phyloP scores from a whole-genome alignment of 2,113 vertebrate genomes.

The Oxygymnocypris stewartii region DNA sequence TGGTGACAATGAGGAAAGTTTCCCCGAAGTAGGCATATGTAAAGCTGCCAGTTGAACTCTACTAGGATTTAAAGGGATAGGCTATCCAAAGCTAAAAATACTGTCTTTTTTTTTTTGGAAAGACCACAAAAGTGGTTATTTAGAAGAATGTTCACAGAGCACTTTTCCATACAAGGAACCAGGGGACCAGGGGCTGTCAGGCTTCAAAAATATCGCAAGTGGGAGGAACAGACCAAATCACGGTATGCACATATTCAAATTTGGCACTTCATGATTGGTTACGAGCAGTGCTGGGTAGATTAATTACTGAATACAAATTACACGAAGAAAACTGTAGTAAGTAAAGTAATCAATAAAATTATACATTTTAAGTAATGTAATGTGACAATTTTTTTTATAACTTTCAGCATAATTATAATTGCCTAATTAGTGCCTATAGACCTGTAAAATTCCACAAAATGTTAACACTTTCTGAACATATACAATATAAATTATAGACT shows the following conservation, averaged over 20 bases:
- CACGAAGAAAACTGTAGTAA: too few relatives aligned
- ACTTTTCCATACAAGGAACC: not conserved
- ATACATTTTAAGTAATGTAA: too few relatives aligned
- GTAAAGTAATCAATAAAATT: too few relatives aligned
- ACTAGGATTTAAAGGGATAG: conserved; percentile 20
- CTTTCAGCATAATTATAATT: too few relatives aligned
- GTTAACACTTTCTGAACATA: too few relatives aligned
- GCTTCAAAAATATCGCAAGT: not conserved
- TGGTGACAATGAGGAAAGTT: conserved; percentile 6
- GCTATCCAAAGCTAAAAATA: not conserved
- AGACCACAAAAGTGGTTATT: not conserved
- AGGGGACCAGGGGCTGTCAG: not conserved
- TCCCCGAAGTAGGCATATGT: not conserved
- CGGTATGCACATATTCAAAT: not conserved
- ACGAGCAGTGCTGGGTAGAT: not conserved
- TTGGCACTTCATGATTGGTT: not conserved
- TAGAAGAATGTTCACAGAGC: not conserved
- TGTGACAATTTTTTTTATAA: too few relatives aligned
- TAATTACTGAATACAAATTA: too few relatives aligned
- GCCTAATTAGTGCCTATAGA: too few relatives aligned
- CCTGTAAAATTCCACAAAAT: too few relatives aligned
- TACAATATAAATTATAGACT: too few relatives aligned
- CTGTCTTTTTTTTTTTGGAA: not conserved
- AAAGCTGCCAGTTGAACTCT: conserved; percentile 5
- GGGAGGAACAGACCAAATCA: not conserved